phyloP scores from a whole-genome alignment of 2,888 invertebrate genomes.

The Eumacrocentrus americanus region DNA sequence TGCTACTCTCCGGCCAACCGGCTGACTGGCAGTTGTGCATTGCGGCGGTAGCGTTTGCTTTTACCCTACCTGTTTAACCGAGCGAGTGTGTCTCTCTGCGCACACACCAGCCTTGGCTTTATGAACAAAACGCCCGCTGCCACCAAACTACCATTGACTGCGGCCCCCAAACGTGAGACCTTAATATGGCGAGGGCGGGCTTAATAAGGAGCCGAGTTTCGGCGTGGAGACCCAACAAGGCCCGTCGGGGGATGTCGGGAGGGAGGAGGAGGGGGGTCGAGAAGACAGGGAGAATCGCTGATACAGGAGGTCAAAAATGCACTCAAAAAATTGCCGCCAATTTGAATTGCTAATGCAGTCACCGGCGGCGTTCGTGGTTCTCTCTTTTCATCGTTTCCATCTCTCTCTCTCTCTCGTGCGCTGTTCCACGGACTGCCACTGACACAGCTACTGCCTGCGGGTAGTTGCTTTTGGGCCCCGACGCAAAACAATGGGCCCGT shows the following conservation, averaged over 20 bases:
- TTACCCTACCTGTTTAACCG: no score
- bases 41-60: no score
- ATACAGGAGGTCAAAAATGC: slow-evolving; percentile 63
- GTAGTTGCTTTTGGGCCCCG: slow-evolving; percentile 37
- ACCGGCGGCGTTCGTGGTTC: slow-evolving; percentile 40
- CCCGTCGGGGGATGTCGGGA: slow-evolving; percentile 11
- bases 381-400: slow-evolving; percentile 30
- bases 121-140: no score
- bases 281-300: slow-evolving; percentile 37
- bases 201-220: slow-evolving; percentile 60
- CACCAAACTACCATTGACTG: slow-evolving; percentile 30
- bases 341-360: slow-evolving; percentile 61
- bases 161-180: slow-evolving; percentile 39
- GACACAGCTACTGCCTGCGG: slow-evolving; percentile 21
- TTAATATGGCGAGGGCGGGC: slow-evolving; percentile 61
- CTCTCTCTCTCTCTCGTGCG: slow-evolving; percentile 23
- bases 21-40: no score
- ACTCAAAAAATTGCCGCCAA: slow-evolving; percentile 62
- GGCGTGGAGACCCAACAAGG: slow-evolving; percentile 41
- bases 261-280: slow-evolving; percentile 41
- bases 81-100: no score
- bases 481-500: slow-evolving; percentile 59
- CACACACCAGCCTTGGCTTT: slow-evolving; percentile 4
- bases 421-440: slow-evolving; percentile 17
- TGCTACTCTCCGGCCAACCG: no score